Evolutionary conservation across 92 coral and sea anemone genomes (phyloP).

Genomic region (Metridium senile): DNA sequence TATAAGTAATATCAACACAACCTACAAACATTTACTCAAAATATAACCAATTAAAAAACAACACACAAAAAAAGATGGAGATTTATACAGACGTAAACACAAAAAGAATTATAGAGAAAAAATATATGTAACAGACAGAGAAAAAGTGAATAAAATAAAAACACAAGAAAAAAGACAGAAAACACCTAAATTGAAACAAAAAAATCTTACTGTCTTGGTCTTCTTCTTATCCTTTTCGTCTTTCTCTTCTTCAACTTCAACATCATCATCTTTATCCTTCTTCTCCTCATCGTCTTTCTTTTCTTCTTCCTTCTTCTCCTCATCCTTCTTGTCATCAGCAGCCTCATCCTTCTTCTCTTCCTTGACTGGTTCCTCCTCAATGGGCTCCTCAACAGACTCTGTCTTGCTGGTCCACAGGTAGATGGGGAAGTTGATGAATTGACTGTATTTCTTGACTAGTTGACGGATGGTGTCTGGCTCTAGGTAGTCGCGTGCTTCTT

Average conservation of each 20-base stretch:
- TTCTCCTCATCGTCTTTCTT: constrained; percentile 64
- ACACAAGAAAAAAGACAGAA: neutral
- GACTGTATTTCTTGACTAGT: constrained; percentile 97
- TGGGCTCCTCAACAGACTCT: constrained; percentile 91
- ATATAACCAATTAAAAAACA: too few relatives aligned
- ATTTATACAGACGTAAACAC: too few relatives aligned
- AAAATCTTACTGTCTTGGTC: constrained; percentile 75
- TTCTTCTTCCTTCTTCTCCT: constrained; percentile 58
- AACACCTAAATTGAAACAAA: neutral
- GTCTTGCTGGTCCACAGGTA: constrained; percentile 98
- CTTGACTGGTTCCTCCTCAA: constrained; percentile 88
- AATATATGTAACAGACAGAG: neutral
- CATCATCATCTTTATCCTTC: constrained; percentile 62
- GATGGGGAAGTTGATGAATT: constrained; percentile 99
- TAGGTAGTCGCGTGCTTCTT: constrained; percentile 94
- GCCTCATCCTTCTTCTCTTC: constrained; percentile 55
- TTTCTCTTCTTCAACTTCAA: constrained; percentile 79
- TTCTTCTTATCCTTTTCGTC: constrained; percentile 97
- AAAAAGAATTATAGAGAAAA: too few relatives aligned
- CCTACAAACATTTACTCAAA: too few relatives aligned
- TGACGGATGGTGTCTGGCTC: constrained; percentile 95
- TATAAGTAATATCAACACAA: too few relatives aligned
- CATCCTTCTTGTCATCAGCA: constrained; percentile 69
- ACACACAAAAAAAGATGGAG: too few relatives aligned
- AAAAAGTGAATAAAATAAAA: neutral